A percentile compares a stretch with the other conserved stretches of the same genome.
Evolutionary conservation across 2,113 vertebrate genomes (phyloP).

Genomic region (Eupsittula cactorum): DNA sequence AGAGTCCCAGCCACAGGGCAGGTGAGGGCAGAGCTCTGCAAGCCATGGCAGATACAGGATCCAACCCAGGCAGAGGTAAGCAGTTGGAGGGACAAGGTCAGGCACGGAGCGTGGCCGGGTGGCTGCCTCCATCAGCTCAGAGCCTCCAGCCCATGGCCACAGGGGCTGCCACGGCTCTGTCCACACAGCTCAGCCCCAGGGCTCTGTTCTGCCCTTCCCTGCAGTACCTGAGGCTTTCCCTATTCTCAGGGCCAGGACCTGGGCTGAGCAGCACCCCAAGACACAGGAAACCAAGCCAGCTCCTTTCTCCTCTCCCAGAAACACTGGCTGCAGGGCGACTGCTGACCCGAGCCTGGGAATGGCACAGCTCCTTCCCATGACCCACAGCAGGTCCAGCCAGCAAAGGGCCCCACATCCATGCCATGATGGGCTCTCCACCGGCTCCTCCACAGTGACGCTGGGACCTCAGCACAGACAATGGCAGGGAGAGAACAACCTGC

Average conservation of each 20-base stretch:
- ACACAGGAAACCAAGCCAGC: not conserved
- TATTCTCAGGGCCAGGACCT: not conserved
- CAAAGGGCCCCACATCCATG: rapidly evolving
- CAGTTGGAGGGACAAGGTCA: not conserved
- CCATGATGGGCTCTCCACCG: not conserved
- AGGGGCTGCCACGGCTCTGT: not conserved
- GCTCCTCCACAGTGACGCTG: not conserved
- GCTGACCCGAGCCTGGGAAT: rapidly evolving
- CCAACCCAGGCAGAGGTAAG: not conserved
- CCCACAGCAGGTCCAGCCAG: not conserved
- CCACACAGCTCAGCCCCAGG: not conserved
- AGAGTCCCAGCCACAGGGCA: not conserved
- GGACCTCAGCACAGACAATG: not conserved
- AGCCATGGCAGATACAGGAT: not conserved
- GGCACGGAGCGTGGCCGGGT: rapidly evolving
- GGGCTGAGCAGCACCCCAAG: not conserved
- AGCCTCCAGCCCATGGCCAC: not conserved
- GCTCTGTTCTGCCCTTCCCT: not conserved
- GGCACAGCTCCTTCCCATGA: not conserved
- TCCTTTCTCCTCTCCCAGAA: not conserved
- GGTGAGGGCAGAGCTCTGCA: not conserved
- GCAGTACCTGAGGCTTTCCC: not conserved
- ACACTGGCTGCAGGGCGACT: rapidly evolving
- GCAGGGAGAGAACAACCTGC: not conserved
- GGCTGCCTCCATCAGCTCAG: not conserved